phyloP scores from a whole-genome alignment of 2,888 invertebrate genomes.

The Leucozona laternaria region DNA sequence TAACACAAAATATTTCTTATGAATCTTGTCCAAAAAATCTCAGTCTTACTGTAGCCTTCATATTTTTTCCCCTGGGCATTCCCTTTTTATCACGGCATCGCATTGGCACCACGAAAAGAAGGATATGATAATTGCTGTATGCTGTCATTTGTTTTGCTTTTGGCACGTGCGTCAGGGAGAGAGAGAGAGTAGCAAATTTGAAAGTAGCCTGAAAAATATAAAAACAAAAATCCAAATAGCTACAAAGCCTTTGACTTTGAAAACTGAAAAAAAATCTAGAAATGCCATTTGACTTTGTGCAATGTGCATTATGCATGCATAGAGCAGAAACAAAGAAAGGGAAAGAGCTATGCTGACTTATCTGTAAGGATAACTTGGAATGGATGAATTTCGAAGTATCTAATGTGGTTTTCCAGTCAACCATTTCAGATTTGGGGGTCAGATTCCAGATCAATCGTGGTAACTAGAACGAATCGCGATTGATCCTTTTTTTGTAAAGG shows the following conservation, averaged over 20 bases:
- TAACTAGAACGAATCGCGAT: no score
- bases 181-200: slow-evolving; percentile 15
- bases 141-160: no score
- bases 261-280: neutral
- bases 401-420: no score
- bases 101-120: no score
- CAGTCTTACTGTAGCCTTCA: neutral
- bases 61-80: neutral
- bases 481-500: no score
- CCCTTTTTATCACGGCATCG: slow-evolving; percentile 11
- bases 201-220: slow-evolving; percentile 21
- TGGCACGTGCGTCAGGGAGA: neutral
- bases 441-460: no score
- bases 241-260: slow-evolving; percentile 54
- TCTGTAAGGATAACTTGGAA: slow-evolving; percentile 16
- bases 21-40: neutral
- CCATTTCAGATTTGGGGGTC: no score
- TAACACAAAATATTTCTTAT: no score
- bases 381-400: slow-evolving; percentile 7
- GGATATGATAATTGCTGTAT: slow-evolving; percentile 44
- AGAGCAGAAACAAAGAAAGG: neutral
- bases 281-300: slow-evolving; percentile 7
- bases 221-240: slow-evolving; percentile 23
- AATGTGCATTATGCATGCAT: slow-evolving; percentile 25
- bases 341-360: neutral